phyloP scores from a whole-genome alignment of 23 tunicate genomes.

The Diplosoma virens region DNA sequence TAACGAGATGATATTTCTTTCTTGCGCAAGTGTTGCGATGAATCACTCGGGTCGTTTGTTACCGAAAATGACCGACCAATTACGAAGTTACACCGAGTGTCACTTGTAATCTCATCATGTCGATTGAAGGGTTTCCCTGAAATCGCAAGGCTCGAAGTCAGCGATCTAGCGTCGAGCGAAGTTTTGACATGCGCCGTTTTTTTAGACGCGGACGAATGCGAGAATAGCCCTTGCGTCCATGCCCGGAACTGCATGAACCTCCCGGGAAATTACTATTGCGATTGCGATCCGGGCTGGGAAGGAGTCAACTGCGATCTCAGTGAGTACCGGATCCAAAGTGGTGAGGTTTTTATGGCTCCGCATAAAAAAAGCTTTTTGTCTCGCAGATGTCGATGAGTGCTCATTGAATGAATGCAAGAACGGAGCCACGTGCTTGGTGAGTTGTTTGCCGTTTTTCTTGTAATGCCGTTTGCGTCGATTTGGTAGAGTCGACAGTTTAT shows the following conservation, averaged over 20 bases:
- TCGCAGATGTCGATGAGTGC: slow-evolving; percentile 70
- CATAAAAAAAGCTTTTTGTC: neutral
- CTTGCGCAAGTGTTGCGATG: too few relatives aligned
- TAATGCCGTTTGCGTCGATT: neutral
- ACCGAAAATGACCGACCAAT: too few relatives aligned
- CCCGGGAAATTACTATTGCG: slow-evolving; percentile 75
- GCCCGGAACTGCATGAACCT: slow-evolving; percentile 73
- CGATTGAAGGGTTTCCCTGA: too few relatives aligned
- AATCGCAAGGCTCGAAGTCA: too few relatives aligned
- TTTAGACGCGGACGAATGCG: slow-evolving; percentile 88
- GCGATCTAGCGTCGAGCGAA: too few relatives aligned
- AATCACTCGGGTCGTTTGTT: too few relatives aligned
- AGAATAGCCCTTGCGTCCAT: slow-evolving; percentile 89
- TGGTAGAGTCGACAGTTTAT: too few relatives aligned
- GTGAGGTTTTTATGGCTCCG: neutral
- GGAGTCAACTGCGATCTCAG: slow-evolving; percentile 78
- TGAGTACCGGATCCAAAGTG: too few relatives aligned
- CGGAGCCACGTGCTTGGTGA: slow-evolving; percentile 82
- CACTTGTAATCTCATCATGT: too few relatives aligned
- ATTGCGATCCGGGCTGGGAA: slow-evolving; percentile 82
- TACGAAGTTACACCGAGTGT: too few relatives aligned
- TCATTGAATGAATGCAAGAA: slow-evolving; percentile 53
- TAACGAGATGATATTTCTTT: too few relatives aligned
- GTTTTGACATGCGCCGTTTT: too few relatives aligned
- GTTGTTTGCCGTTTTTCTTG: neutral